Evolutionary conservation across 2,888 invertebrate species (phyloP).

Genomic region (Diloba caeruleocephala): DNA sequence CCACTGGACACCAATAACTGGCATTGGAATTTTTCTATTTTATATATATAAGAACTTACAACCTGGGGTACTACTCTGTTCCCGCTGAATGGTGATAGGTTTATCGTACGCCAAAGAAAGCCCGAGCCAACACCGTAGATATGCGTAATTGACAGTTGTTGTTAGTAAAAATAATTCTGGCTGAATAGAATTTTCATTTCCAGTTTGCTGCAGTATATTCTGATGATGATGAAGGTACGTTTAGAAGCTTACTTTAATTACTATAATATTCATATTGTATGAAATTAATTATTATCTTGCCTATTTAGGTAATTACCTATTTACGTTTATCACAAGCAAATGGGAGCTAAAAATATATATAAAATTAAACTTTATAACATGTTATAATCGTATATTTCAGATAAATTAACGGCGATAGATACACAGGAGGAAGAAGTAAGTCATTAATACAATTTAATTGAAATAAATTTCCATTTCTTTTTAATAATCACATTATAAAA

Average conservation of each 20-base stretch:
- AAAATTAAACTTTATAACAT: background rate
- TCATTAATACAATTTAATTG: constrained; percentile 4
- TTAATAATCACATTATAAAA: background rate
- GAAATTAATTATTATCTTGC: too few species aligned
- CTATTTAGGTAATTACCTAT: too few species aligned
- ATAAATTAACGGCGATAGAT: constrained; percentile 61
- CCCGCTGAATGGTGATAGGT: too few species aligned
- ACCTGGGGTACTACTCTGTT: too few species aligned
- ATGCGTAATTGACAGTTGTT: too few species aligned
- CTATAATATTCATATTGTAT: too few species aligned
- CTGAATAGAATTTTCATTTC: constrained; percentile 11
- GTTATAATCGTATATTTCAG: constrained; percentile 50
- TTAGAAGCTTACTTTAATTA: background rate
- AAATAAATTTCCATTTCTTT: background rate
- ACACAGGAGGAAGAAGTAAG: constrained; percentile 78
- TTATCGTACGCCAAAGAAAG: too few species aligned
- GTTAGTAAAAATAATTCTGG: background rate
- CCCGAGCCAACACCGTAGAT: too few species aligned
- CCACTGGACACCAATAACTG: too few species aligned
- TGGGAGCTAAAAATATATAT: too few species aligned
- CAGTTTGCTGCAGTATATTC: constrained; percentile 40
- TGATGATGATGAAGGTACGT: constrained; percentile 47
- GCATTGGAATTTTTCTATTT: too few species aligned
- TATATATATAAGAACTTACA: too few species aligned
- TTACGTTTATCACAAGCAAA: background rate